phyloP scores from a whole-genome alignment of 2,888 invertebrate species.

The Scotopteryx bipunctaria region DNA sequence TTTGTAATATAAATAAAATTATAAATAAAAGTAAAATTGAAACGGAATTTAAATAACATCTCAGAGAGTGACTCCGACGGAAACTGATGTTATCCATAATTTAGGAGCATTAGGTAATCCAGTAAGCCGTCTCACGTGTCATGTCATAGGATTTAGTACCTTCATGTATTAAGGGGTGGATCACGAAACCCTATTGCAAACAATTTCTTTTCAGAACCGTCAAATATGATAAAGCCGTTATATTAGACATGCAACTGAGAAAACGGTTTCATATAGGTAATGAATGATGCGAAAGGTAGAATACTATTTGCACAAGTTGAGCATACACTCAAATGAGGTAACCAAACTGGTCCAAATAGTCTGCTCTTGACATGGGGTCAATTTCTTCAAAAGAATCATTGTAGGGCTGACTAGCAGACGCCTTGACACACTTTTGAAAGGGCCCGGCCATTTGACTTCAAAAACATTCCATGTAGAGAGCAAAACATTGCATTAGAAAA shows the following conservation, averaged over 20 bases:
- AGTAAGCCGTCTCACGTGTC: neutral
- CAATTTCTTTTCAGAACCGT: no score
- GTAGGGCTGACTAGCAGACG: conserved; percentile 3
- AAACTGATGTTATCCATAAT: neutral
- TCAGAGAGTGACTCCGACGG: no score
- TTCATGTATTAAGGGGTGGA: no score
- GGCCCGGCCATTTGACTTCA: conserved; percentile 12
- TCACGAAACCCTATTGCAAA: no score
- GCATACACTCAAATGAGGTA: conserved; percentile 10
- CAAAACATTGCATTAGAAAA: neutral
- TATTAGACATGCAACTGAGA: no score
- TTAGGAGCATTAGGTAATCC: neutral
- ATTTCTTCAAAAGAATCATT: conserved; percentile 34
- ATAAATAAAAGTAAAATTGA: no score
- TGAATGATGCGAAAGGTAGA: no score
- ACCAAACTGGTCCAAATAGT: conserved; percentile 33
- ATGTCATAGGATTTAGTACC: no score
- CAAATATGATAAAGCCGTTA: no score
- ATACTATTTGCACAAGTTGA: no score
- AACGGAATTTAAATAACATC: conserved; percentile 3
- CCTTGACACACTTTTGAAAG: conserved; percentile 38
- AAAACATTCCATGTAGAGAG: conserved; percentile 9
- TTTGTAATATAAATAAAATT: no score
- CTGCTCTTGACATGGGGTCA: conserved; percentile 46
- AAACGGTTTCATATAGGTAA: no score